Evolutionary conservation across 2,113 vertebrate genomes (phyloP).

Genomic region (Sinocyclocheilus anophthalmus): DNA sequence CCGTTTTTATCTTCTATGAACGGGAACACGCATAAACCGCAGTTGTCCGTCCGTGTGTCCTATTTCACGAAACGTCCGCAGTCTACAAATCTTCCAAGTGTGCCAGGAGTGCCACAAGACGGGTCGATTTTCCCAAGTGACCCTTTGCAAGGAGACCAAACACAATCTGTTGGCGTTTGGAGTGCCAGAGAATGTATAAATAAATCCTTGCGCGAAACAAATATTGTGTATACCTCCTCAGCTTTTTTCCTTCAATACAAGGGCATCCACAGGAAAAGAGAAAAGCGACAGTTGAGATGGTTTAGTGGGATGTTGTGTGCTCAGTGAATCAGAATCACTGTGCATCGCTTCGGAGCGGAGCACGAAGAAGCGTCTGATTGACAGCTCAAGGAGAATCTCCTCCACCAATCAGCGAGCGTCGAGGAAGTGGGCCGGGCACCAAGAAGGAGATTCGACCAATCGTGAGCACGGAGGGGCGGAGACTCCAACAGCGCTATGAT

Average conservation of each 20-base stretch:
- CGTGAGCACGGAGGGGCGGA: constrained; percentile 45
- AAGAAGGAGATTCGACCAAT: not conserved
- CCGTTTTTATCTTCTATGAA: constrained; percentile 49
- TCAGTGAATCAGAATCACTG: constrained; percentile 74
- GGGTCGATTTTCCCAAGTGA: constrained; percentile 57
- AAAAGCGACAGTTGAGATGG: not conserved
- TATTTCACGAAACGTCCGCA: constrained; percentile 20
- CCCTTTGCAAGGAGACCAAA: constrained; percentile 46
- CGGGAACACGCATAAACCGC: constrained; percentile 31
- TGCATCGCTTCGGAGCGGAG: constrained; percentile 68
- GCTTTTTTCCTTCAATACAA: constrained; percentile 49
- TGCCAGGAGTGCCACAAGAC: constrained; percentile 14
- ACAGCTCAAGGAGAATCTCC: constrained; percentile 68
- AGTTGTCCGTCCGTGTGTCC: not conserved
- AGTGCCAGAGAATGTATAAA: constrained; percentile 47
- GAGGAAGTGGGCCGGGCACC: constrained; percentile 60
- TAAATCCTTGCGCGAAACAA: constrained; percentile 52
- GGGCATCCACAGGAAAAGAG: constrained; percentile 27
- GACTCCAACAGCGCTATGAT: constrained; percentile 64
- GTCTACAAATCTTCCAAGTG: constrained; percentile 41
- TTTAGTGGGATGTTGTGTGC: constrained; percentile 50
- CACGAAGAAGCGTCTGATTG: constrained; percentile 71
- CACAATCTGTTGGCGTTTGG: constrained; percentile 54
- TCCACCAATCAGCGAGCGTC: constrained; percentile 68
- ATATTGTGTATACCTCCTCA: constrained; percentile 53